phyloP scores from a whole-genome alignment of 2,113 vertebrate species.

The Dermatemys mawii region DNA sequence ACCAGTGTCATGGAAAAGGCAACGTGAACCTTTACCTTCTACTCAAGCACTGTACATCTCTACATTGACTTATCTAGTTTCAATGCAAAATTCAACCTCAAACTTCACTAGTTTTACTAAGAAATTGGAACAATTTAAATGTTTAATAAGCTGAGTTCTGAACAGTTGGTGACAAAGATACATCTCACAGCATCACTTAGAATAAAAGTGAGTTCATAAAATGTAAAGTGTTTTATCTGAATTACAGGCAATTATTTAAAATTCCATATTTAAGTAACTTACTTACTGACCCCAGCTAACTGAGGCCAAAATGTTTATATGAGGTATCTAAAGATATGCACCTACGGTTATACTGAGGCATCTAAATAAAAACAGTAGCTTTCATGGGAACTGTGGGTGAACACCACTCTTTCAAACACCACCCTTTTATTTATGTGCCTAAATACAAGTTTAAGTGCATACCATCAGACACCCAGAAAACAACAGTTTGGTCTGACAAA shows the following conservation, averaged over 20 bases:
- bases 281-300: not conserved
- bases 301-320: not conserved
- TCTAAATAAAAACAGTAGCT: conserved; percentile 4
- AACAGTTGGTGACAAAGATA: not conserved
- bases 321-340: not conserved
- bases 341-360: not conserved
- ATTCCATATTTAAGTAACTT: not conserved
- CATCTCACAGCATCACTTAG: conserved; percentile 7
- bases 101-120: conserved; percentile 19
- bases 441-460: not conserved
- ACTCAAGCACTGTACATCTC: not conserved
- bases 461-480: not conserved
- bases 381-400: not conserved
- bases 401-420: not conserved
- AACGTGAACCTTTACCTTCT: conserved; percentile 57
- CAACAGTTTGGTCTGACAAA: not conserved
- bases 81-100: conserved; percentile 1
- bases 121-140: conserved; percentile 35
- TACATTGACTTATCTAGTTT: conserved; percentile 24
- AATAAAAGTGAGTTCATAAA: conserved; percentile 50
- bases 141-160: conserved; percentile 33
- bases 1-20: conserved; percentile 51
- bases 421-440: not conserved
- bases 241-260: conserved; percentile 26
- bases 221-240: conserved; percentile 5